Conservation (phyloP, 2,888 invertebrate species). For the Epirrita christyi region DNA sequence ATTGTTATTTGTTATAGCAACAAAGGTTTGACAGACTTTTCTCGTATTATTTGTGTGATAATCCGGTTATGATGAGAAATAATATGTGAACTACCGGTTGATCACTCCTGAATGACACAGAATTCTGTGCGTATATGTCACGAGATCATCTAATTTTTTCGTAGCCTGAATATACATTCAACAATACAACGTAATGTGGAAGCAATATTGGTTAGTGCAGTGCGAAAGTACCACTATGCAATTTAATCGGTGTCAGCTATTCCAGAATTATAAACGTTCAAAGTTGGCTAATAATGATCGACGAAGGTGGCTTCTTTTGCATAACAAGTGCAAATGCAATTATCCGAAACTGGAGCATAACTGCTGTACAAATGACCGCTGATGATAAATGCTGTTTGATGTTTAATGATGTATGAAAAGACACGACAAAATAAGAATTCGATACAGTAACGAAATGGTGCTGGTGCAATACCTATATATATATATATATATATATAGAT, state of each 20-base stretch:
- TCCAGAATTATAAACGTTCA: slow-evolving; percentile 63
- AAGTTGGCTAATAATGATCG: slow-evolving; percentile 60
- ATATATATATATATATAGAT: too few relatives aligned
- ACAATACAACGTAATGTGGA: background rate
- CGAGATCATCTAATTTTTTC: slow-evolving; percentile 24
- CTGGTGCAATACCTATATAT: background rate
- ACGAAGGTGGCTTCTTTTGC: slow-evolving; percentile 58
- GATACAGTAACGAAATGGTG: slow-evolving; percentile 15
- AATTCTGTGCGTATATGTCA: too few relatives aligned
- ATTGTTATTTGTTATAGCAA: too few relatives aligned
- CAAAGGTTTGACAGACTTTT: too few relatives aligned
- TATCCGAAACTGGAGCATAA: slow-evolving; percentile 70
- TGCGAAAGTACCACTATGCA: slow-evolving; percentile 36
- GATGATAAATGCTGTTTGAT: slow-evolving; percentile 41
- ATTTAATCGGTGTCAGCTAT: slow-evolving; percentile 48
- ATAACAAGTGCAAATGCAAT: slow-evolving; percentile 71
- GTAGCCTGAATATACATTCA: slow-evolving; percentile 18
- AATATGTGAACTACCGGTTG: too few relatives aligned
- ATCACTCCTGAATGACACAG: too few relatives aligned
- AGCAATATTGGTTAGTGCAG: too few relatives aligned
- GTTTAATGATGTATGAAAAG: slow-evolving; percentile 42
- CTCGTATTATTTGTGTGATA: too few relatives aligned
- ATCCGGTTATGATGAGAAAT: too few relatives aligned
- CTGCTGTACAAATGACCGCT: slow-evolving; percentile 57
- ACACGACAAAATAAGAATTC: slow-evolving; percentile 23